Conservation (phyloP, 1,140 invertebrate genomes). For the Antheraea mylitta region DNA sequence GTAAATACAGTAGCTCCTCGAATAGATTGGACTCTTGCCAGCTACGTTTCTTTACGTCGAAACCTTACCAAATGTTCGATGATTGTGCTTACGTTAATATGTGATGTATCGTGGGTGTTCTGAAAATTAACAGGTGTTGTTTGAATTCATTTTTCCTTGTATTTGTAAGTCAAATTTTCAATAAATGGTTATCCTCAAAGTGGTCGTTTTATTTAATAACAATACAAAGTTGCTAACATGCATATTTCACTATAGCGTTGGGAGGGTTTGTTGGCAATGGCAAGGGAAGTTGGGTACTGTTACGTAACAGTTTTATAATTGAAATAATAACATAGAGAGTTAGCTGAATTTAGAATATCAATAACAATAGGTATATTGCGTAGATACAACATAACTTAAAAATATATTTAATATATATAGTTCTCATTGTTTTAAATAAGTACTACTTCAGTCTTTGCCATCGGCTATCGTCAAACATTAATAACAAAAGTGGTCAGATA, state of each 20-base stretch:
- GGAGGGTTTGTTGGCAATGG: background rate
- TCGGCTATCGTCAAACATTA: no score
- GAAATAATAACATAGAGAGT: background rate
- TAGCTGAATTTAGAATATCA: background rate
- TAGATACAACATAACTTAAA: no score
- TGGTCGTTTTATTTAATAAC: background rate
- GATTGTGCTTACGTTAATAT: slow-evolving; percentile 55
- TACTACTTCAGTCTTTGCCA: no score
- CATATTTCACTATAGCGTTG: background rate
- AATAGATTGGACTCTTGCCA: slow-evolving; percentile 42
- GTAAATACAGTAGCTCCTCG: slow-evolving; percentile 44
- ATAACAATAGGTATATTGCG: no score
- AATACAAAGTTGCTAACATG: background rate
- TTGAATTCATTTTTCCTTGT: slow-evolving; percentile 9
- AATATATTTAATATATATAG: no score
- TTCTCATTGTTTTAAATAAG: no score
- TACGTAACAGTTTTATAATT: background rate
- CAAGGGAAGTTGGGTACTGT: background rate
- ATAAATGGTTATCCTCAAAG: background rate
- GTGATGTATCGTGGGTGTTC: slow-evolving; percentile 25
- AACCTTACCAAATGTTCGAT: slow-evolving; percentile 37
- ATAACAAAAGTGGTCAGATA: no score
- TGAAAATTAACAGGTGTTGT: slow-evolving; percentile 17
- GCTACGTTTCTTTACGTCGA: slow-evolving; percentile 43
- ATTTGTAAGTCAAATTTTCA: slow-evolving; percentile 6